Evolutionary conservation across 1,140 invertebrate genomes (phyloP), one percentile per base, ranked within the genome.

Genomic region (Ips typographus): DNA sequence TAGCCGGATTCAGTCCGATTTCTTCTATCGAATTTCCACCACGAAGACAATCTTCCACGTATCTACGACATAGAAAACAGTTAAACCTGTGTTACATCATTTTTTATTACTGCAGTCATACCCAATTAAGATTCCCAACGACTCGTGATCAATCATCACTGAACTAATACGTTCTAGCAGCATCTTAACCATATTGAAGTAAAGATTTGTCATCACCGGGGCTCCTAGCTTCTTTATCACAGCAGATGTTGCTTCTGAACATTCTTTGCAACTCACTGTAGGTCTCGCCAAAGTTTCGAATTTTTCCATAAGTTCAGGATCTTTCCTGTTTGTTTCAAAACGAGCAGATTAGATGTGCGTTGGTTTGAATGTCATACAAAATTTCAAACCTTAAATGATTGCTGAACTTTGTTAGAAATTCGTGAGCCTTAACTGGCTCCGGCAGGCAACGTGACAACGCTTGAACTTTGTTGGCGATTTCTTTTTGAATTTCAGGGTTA

Each of bases 161-260:
- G 94, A 96, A 47, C 94, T 96, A 7, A 96, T 91, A 72, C 96
- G 84, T 81, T 98, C 95, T 40, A 98, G 83, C 7, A 98, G 80
- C 87, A 95, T 94, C 83, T 98, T 75, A 1, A 98, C 92, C 1
- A 94, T 96, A 77, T 95, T 96, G 80, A 98, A 98, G 78, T 97
- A 95, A 40, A 95, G 80, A 83, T 98, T 97, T 1, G 94, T 95
- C 88, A 96, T 95, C 0, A 96, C 90, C 1, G 95, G 94, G 75
- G 94, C 89, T 2, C 96, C 96, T 0, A 98, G 84, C 80, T 96
- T 96, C 80, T 96, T 96, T 4, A 98, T 82, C n/a, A 98, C 89
- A 71, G 86, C 85, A 76, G 89, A 90, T 52, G 88, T 91, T 1
- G 89, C 92, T 68, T 93, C 90, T 2, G 94, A 92, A 77, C 93